Conservation (phyloP, 2,888 invertebrate genomes). For the Ormyrus pomaceus region DNA sequence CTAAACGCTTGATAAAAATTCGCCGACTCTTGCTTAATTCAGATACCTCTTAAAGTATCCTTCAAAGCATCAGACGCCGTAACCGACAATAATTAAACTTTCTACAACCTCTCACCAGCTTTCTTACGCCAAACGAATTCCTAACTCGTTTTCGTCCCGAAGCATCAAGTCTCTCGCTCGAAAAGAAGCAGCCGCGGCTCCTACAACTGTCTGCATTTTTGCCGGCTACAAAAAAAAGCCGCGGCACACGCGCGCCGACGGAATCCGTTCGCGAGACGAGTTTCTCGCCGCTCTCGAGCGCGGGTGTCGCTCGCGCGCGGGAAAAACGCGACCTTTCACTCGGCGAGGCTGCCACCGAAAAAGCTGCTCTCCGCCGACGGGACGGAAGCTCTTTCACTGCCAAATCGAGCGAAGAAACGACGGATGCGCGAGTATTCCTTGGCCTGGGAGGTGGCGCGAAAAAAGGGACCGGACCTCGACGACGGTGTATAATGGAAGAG, state of each 20-base stretch:
- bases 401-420: conserved; percentile 46
- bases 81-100: no score
- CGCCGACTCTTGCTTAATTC: no score
- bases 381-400: conserved; percentile 45
- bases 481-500: not conserved
- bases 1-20: no score
- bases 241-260: no score
- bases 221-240: no score
- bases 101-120: not conserved
- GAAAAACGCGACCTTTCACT: conserved; percentile 56
- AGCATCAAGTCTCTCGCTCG: not conserved
- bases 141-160: not conserved
- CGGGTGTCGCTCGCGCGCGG: conserved; percentile 20
- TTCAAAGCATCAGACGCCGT: no score
- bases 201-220: no score
- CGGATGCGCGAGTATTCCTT: conserved; percentile 1
- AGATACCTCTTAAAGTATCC: no score
- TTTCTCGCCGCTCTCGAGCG: conserved; percentile 28
- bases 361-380: conserved; percentile 20
- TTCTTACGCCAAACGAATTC: not conserved
- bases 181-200: no score
- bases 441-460: not conserved
- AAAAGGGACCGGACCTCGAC: conserved; percentile 3
- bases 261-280: not conserved
- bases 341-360: conserved; percentile 17